Percentiles rank a stretch among this genome's conserved stretches.
phyloP scores from a whole-genome alignment of 64 coral and sea anemone species.

The Actinia equina region DNA sequence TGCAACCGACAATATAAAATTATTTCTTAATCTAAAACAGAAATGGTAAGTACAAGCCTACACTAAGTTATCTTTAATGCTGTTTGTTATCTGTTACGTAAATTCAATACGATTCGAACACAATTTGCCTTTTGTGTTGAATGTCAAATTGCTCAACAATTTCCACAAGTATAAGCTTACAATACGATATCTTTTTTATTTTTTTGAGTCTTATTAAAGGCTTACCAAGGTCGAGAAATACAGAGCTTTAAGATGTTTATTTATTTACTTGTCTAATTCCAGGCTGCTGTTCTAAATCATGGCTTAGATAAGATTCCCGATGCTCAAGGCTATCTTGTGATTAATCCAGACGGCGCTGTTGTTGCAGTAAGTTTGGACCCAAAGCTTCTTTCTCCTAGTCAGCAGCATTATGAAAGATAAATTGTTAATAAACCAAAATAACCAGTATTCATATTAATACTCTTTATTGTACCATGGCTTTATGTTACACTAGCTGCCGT shows the following conservation, averaged over 20 bases:
- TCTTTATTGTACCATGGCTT: too few species aligned
- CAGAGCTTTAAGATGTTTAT: neutral
- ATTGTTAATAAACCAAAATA: too few species aligned
- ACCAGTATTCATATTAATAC: too few species aligned
- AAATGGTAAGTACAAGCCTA: neutral
- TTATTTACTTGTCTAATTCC: neutral
- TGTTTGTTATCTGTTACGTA: neutral
- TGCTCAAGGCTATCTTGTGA: conserved; percentile 87
- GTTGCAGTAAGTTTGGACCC: conserved; percentile 62
- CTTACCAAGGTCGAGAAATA: neutral
- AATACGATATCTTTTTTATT: neutral
- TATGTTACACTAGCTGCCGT: too few species aligned
- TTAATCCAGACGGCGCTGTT: conserved; percentile 88
- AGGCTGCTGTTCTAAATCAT: conserved; percentile 69
- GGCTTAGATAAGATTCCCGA: conserved; percentile 93
- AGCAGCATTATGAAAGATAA: too few species aligned
- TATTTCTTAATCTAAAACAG: neutral
- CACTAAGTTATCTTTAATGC: neutral
- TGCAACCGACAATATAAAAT: too few species aligned
- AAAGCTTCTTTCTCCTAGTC: too few species aligned
- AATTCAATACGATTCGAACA: neutral
- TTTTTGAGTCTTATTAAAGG: too few species aligned
- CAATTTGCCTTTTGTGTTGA: neutral
- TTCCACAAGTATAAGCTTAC: neutral
- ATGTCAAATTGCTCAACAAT: neutral